These are phyloP conservation scores for Sebastiscus albofasciatus DNA, from an alignment of 2,797 vertebrate genomes.

Conservation along the genomic window DNA sequence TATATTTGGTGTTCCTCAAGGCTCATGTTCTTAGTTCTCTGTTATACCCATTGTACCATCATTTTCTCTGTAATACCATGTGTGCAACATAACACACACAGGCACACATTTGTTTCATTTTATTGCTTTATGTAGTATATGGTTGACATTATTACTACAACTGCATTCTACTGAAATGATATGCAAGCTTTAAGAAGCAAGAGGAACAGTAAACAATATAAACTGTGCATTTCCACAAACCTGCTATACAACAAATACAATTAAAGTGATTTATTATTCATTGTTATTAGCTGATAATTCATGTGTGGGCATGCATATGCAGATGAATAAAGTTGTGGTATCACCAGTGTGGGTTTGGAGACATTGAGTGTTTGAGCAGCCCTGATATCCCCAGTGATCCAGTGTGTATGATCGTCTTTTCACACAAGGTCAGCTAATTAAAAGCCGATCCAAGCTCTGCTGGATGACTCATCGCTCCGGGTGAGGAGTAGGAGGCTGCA, in stretches of 20 bases:
- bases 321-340: neutral
- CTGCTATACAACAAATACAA: neutral
- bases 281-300: neutral
- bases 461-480: conserved; percentile 70
- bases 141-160: neutral
- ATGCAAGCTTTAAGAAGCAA: neutral
- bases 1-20: conserved; percentile 1
- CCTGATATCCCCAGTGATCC: conserved; percentile 21
- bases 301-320: neutral
- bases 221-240: neutral
- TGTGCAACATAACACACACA: neutral
- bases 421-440: conserved; percentile 74
- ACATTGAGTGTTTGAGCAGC: conserved; percentile 16
- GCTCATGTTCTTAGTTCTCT: neutral
- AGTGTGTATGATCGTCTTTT: conserved; percentile 40
- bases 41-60: neutral
- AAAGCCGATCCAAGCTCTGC: conserved; percentile 60
- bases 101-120: neutral
- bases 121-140: neutral
- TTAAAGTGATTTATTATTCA: neutral
- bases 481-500: conserved; percentile 42
- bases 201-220: neutral
- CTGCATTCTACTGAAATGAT: neutral
- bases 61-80: neutral
- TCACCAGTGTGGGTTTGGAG: neutral